Conservation (phyloP, 1,140 invertebrate genomes). For the Musca vetustissima region DNA sequence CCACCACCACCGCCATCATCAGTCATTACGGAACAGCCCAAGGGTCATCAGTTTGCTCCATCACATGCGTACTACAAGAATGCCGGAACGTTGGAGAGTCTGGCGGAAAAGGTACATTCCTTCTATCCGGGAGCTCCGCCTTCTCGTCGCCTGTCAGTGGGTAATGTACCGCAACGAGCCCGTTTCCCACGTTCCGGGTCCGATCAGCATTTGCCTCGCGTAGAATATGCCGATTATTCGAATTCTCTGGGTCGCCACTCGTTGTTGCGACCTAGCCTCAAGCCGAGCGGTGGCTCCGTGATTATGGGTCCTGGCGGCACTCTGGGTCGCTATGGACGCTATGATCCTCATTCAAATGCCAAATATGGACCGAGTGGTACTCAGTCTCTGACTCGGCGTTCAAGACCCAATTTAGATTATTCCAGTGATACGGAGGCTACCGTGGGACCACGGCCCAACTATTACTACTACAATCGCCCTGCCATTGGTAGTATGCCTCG, state of each 20-base stretch:
- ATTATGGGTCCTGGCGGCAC: slow-evolving; percentile 50
- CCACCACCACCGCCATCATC: slow-evolving; percentile 75
- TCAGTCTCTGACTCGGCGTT: slow-evolving; percentile 65
- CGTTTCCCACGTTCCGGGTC: slow-evolving; percentile 77
- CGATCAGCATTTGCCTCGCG: slow-evolving; percentile 79
- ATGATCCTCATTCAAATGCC: slow-evolving; percentile 45
- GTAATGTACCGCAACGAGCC: slow-evolving; percentile 49
- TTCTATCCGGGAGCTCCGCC: slow-evolving; percentile 71
- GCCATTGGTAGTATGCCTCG: slow-evolving; percentile 58
- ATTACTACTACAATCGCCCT: slow-evolving; percentile 70
- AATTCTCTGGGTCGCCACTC: slow-evolving; percentile 72
- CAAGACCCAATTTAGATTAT: slow-evolving; percentile 79
- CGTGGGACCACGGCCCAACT: slow-evolving; percentile 73
- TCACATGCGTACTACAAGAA: slow-evolving; percentile 85
- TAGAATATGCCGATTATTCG: slow-evolving; percentile 74
- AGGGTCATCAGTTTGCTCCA: slow-evolving; percentile 77
- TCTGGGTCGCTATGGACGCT: slow-evolving; percentile 53
- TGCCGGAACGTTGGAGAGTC: slow-evolving; percentile 74
- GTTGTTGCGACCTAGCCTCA: slow-evolving; percentile 73
- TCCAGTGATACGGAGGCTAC: slow-evolving; percentile 93
- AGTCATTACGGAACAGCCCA: slow-evolving; percentile 87
- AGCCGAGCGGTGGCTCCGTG: slow-evolving; percentile 60
- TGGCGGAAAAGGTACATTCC: slow-evolving; percentile 87
- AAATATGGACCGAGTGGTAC: slow-evolving; percentile 53
- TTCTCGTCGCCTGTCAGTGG: slow-evolving; percentile 62